Base-by-base conservation (phyloP, 2,113 vertebrate species). In the Muntiacus muntjak region DNA sequence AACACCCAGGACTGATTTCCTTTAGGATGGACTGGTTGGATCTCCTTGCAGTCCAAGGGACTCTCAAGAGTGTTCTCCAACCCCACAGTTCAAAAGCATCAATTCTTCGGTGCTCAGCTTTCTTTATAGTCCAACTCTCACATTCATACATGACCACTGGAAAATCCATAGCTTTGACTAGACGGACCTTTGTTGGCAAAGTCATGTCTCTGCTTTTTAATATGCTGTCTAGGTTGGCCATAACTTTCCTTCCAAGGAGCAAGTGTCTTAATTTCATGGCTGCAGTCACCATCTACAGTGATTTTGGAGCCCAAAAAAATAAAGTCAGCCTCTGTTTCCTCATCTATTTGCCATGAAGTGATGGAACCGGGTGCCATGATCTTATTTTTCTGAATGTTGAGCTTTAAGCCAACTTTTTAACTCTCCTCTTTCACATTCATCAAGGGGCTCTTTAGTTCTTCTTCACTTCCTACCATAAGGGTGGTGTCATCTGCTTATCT, bases 291-390 rank as follows among this genome's bases (percentile, higher is more conserved):
- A 36, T 36, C 64, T 67, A 1, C 17, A 67, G 64, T 67, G 33
- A 67, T 67, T 67, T 67, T 21, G 64, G 64, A 67, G 64, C 33
- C 33, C 6, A 0, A 10, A 67, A 67, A n/a, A 10, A n/a, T n/a
- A 64, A 64, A n/a, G 3, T 10, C 62, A 10, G 62, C 16, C 64
- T 10, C 8, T n/a, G 16, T n/a, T 67, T n/a, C 62, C 33, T 16
- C 33, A 19, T 67, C 16, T n/a, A 67, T 67, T 67, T 67, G 0
- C 64, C 16, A 19, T 67, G 33, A 67, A 67, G 16, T n/a, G 33
- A 67, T 67, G 0, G 64, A 33, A n/a, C 33, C 0, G 0, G 33
- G 5, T 67, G 8, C 33, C 16, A n/a, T n/a, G 64, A 67, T 67
- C 33, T n/a, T 67, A 0, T 2, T n/a, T n/a, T 67, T 67, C 33